Base-by-base conservation (phyloP, 2,113 vertebrate species). In the Oxyruncus cristatus region DNA sequence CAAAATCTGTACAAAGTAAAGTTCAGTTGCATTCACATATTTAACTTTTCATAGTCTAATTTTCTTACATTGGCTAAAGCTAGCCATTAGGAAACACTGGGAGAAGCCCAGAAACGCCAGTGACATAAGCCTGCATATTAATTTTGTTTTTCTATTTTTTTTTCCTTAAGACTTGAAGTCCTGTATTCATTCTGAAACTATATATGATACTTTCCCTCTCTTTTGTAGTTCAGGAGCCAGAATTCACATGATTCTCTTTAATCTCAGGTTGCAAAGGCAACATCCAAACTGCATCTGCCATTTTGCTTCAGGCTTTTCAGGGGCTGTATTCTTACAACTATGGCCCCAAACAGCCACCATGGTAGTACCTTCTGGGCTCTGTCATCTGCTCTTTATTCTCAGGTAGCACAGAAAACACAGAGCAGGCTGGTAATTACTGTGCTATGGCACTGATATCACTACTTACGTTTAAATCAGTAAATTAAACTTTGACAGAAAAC, bases 191-290 rank as follows among this genome's bases (percentile, higher is more conserved):
- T 80, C 4, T 2, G 33, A 66, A 83, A 55, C 3, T n/a, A 12
- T 2, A 4, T 28, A 35, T 16, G 53, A 21, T 0, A 2, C 3
- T 4, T 73, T 70, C 8, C 4, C 7, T 65, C 8, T 8, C 8
- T 62, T 66, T 49, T 59, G 8, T 27, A 49, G 10, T 17, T 88
- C 33, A 61, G 49, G 27, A 52, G 13, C 42, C 18, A 76, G 33
- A 73, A 76, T 79, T 79, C 2, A 49, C 1, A 0, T 47, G 39
- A 41, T 61, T 70, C 2, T n/a, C 5, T 20, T 28, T 52, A 49
- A 66, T 46, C 6, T 37, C 23, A 35, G 9, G 6, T 47, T 84
- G 14, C 32, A 66, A 79, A 90, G 11, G 10, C 16, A 80, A 50
- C 23, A 62, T 39, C n/a, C 23, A 80, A 66, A 56, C 19, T 12